Evolutionary conservation across 2,113 vertebrate genomes (phyloP), one percentile per base, ranked within the genome.

Genomic region (Phylloscopus trochilus): DNA sequence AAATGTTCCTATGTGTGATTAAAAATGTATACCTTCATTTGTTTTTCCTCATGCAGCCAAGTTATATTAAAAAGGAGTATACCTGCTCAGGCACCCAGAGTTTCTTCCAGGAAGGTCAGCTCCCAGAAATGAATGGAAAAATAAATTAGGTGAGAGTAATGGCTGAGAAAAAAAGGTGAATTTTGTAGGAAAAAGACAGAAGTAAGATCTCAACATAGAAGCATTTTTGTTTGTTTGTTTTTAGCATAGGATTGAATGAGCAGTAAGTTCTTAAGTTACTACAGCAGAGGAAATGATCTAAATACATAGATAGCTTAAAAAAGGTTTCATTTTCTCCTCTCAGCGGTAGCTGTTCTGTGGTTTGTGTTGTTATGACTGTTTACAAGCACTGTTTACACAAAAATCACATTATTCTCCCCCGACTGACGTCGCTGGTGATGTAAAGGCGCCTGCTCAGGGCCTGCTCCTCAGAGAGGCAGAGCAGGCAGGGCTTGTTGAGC

Each of bases 151-250:
- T 89, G 66, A 76, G 74, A 86, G 62, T 87, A 86, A 95, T 95
- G 89, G 96, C 89, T 96, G 89, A 97, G 76, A 5, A 73, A 56
- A 93, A 93, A 80, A 94, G 66, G 68, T 95, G 55, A 96, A 96
- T 88, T 97, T 94, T 96, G 62, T 92, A 92, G n/a, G 92, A 96
- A 93, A 93, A 95, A 86, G 83, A 77, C 68, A 66, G 15, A 84
- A 92, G 78, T 95, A 96, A 96, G 86, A 79, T 96, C 86, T 96
- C 60, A 43, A 47, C 30, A 14, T 28, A 39, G 3, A 75, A 37
- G 17, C 70, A 96, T 93, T 90, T 77, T 20, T 90, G 86, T 63
- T 63, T 89, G 83, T 90, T 90, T 78, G 21, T 85, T 91, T 28
- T 53, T 87, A 93, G 84, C 58, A 35, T 78, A 87, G 62, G 87